phyloP scores from a whole-genome alignment of 2,888 invertebrate genomes.

The Drosophila colorata region DNA sequence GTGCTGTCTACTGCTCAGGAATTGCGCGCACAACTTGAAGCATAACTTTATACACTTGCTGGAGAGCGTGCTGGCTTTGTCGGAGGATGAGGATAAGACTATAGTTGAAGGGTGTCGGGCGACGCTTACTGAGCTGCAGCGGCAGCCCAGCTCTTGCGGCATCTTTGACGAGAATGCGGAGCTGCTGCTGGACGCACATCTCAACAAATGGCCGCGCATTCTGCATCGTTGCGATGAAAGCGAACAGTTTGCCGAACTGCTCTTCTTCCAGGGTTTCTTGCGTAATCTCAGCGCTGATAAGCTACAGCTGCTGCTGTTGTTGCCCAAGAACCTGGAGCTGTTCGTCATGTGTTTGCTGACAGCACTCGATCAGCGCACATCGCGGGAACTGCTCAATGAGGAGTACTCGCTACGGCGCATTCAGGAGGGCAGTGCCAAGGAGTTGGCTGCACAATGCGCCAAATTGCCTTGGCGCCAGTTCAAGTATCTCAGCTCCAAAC shows the following conservation, averaged over 20 bases:
- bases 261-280: constrained; percentile 89
- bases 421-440: constrained; percentile 35
- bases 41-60: constrained; percentile 87
- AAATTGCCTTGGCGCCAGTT: constrained; percentile 88
- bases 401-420: constrained; percentile 83
- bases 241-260: constrained; percentile 88
- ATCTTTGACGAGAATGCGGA: constrained; percentile 85
- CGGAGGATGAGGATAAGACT: constrained; percentile 88
- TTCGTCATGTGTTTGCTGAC: constrained; percentile 87
- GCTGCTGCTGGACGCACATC: constrained; percentile 87
- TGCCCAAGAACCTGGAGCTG: constrained; percentile 86
- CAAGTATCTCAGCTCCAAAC: constrained; percentile 87
- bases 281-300: constrained; percentile 87
- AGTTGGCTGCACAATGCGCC: constrained; percentile 79
- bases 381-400: constrained; percentile 86
- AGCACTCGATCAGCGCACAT: constrained; percentile 86
- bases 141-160: constrained; percentile 45
- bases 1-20: constrained; percentile 87
- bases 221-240: constrained; percentile 89
- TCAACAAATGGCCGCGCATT: constrained; percentile 88
- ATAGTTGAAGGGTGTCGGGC: constrained; percentile 86
- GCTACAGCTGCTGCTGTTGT: constrained; percentile 87
- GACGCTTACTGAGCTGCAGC: constrained; percentile 84
- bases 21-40: constrained; percentile 89
- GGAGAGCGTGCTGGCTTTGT: constrained; percentile 89